These are phyloP conservation scores for Heliconius sara DNA, from an alignment of 2,888 invertebrate species.

Conservation along the genomic window DNA sequence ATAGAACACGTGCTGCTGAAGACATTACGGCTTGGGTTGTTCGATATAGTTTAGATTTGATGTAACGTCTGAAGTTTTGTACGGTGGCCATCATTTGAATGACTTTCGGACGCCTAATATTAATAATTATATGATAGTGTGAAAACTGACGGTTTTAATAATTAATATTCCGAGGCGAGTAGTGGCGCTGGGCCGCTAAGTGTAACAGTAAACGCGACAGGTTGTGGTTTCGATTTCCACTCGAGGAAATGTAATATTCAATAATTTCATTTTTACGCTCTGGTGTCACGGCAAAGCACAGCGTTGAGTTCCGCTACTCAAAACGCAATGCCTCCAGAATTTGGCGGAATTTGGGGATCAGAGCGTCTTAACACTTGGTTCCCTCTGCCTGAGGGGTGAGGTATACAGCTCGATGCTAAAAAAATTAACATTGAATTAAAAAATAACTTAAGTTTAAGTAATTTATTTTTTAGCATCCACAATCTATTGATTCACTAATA, in stretches of 20 bases:
- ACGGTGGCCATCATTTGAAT: slow-evolving; percentile 51
- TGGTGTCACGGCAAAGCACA: neutral
- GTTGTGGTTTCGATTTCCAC: too few relatives aligned
- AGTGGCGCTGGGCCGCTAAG: neutral
- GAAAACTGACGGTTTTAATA: neutral
- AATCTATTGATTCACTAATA: neutral
- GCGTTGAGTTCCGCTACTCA: neutral
- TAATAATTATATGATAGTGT: neutral
- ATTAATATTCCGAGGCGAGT: fast-evolving
- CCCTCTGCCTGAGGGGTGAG: neutral
- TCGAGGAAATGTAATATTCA: neutral
- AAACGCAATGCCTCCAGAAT: neutral
- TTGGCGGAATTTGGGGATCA: neutral
- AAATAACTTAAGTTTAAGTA: neutral
- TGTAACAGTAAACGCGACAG: neutral
- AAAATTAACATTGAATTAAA: neutral
- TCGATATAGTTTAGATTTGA: slow-evolving; percentile 58
- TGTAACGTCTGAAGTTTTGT: slow-evolving; percentile 58
- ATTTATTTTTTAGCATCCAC: neutral
- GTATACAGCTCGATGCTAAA: neutral
- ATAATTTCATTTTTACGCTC: neutral
- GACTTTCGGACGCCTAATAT: neutral
- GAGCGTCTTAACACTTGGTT: neutral
- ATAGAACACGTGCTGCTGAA: slow-evolving; percentile 76
- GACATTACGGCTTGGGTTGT: slow-evolving; percentile 67